A percentile compares a stretch with the other conserved stretches of the same genome.
Evolutionary conservation across 2,888 invertebrate species (phyloP).

Genomic region (Doris montereyensis): DNA sequence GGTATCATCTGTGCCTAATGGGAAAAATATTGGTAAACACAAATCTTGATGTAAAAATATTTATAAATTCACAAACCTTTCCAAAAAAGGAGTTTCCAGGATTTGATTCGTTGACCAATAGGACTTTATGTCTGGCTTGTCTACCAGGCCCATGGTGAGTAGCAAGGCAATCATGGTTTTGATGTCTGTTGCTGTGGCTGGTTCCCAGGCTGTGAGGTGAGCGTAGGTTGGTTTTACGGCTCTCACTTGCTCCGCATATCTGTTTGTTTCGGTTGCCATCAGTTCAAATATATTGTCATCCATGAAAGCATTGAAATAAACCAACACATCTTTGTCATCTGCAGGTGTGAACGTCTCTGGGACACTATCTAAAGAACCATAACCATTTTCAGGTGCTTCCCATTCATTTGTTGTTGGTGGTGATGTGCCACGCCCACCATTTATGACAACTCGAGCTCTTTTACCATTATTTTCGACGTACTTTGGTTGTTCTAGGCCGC

Average conservation of each 20-base stretch:
- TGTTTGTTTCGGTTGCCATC: too few species aligned
- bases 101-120: conserved; percentile 4
- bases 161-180: conserved; percentile 10
- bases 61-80: too few species aligned
- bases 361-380: too few species aligned
- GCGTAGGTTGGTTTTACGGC: neutral
- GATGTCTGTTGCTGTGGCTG: conserved; percentile 7
- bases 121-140: neutral
- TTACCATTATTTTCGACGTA: too few species aligned
- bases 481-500: too few species aligned
- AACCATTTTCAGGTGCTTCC: too few species aligned
- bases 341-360: neutral
- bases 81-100: neutral
- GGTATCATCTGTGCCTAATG: too few species aligned
- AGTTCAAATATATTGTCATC: neutral
- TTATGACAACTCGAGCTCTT: too few species aligned
- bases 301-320: neutral
- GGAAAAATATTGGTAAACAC: too few species aligned
- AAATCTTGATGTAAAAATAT: too few species aligned
- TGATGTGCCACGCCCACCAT: too few species aligned
- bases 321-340: neutral
- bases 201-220: neutral
- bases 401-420: too few species aligned
- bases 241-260: neutral
- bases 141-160: conserved; percentile 1